Percentiles rank a stretch among this genome's conserved stretches.
phyloP scores from a whole-genome alignment of 64 coral and sea anemone genomes.

The Hydrozoanthus tunicans region DNA sequence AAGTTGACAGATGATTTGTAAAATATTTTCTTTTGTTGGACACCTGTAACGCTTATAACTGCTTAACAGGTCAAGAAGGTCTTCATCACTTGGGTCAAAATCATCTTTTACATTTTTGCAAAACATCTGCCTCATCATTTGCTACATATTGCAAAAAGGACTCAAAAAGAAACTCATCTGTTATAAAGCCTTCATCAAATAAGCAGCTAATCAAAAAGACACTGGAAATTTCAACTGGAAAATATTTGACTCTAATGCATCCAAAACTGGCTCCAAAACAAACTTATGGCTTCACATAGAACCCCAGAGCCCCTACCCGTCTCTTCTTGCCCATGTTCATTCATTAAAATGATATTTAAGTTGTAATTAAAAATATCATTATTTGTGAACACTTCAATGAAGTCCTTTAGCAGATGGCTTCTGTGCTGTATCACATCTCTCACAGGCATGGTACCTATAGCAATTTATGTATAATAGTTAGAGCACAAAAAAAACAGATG shows the following conservation, averaged over 20 bases:
- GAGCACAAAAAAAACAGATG: background rate
- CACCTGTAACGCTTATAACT: conserved; percentile 39
- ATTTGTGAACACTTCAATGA: conserved; percentile 47
- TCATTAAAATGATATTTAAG: background rate
- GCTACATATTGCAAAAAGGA: conserved; percentile 28
- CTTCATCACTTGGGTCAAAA: conserved; percentile 36
- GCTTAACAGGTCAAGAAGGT: conserved; percentile 33
- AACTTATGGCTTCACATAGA: conserved; percentile 12
- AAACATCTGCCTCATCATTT: conserved; percentile 32
- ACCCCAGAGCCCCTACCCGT: conserved; percentile 42
- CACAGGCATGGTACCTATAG: conserved; percentile 18
- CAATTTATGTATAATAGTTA: conserved; percentile 10
- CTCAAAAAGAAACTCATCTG: conserved; percentile 40
- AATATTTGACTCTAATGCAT: background rate
- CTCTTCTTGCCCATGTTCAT: conserved; percentile 20
- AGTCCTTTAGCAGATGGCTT: conserved; percentile 29
- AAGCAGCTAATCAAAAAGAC: conserved; percentile 34
- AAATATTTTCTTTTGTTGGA: conserved; percentile 22
- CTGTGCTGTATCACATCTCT: background rate
- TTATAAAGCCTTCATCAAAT: conserved; percentile 26
- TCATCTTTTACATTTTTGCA: conserved; percentile 23
- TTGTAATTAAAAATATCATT: conserved; percentile 10
- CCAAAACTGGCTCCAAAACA: conserved; percentile 37
- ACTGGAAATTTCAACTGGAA: conserved; percentile 5
- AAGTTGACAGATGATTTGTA: conserved; percentile 31